Evolutionary conservation across 2,797 vertebrate genomes (phyloP).

Genomic region (Carcharodon carcharias): DNA sequence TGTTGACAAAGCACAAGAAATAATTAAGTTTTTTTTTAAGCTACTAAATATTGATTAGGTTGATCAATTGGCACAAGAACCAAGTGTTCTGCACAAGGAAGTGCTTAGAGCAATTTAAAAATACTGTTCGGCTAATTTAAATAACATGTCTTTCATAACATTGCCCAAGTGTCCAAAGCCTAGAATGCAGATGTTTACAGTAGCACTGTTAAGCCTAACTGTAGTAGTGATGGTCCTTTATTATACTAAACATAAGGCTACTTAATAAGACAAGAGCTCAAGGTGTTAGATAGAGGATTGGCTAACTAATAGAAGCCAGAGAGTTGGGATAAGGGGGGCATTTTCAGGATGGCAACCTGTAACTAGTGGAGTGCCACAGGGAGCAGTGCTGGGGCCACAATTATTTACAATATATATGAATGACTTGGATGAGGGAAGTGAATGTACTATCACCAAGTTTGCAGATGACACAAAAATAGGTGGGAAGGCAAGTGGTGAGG

Average conservation of each 20-base stretch:
- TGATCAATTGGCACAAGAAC: background rate
- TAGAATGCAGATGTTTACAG: background rate
- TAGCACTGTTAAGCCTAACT: background rate
- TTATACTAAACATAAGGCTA: background rate
- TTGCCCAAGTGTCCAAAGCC: background rate
- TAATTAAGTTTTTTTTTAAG: background rate
- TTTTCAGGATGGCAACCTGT: too few relatives aligned
- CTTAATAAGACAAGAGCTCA: too few relatives aligned
- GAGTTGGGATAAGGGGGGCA: too few relatives aligned
- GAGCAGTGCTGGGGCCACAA: too few relatives aligned
- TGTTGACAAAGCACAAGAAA: background rate
- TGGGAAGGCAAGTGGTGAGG: too few relatives aligned
- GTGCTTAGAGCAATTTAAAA: background rate
- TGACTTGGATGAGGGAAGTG: too few relatives aligned
- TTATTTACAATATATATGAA: too few relatives aligned
- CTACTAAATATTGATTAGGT: background rate
- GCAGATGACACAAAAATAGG: too few relatives aligned
- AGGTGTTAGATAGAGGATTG: too few relatives aligned
- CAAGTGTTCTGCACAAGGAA: background rate
- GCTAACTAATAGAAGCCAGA: too few relatives aligned
- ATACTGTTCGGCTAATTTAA: background rate
- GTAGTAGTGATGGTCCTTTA: background rate
- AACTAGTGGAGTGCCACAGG: too few relatives aligned
- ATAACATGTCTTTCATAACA: background rate
- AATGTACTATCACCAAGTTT: too few relatives aligned